Evolutionary conservation across 1,140 invertebrate genomes (phyloP), one percentile per base, ranked within the genome.

Genomic region (Prorops nasuta): DNA sequence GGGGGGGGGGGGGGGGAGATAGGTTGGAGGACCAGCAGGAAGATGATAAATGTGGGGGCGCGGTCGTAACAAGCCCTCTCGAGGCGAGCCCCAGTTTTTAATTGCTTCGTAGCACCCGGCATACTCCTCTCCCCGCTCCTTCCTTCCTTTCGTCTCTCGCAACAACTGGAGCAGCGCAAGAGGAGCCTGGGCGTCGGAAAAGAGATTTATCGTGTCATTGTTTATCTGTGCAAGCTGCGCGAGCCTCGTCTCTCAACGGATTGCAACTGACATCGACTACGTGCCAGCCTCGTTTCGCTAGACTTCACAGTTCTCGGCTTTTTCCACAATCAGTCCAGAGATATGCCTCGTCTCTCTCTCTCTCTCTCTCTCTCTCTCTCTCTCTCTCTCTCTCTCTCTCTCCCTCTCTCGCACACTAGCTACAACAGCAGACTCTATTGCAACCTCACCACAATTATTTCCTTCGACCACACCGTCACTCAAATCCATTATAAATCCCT

Each of bases 81-180:
- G 62, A 69, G 65, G 62, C 60, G 42, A 69, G 67, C 60, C 60
- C 67, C 58, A 68, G 63, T 72, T 72, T 72, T 72, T 71, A 71
- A 72, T 72, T 71, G 66, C 69, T 67, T 66, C 61, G 60, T 60
- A 48, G 47, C 44, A 40, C 44, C 37, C 24, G 12, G 10, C 32
- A 43, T 9, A 24, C 41, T 41, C 38, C 35, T 28, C 21, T 31
- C 45, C 16, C n/a, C n/a, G n/a, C 31, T 24, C 15, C 47, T 39
- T 34, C 14, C 32, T 17, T 43, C 46, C 22, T 10, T 28, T 22
- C 48, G 36, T 39, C 37, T 31, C 17, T 16, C 28, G 6, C 24
- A 12, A 28, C 6, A 28, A 12, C 24, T 28, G 6, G 6, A 12
- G 12, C 6, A 28, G 24, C 6, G 12, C 6, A 21, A 48, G 21